Base-by-base conservation (phyloP, 1,140 invertebrate species). In the Nylanderia fulva region DNA sequence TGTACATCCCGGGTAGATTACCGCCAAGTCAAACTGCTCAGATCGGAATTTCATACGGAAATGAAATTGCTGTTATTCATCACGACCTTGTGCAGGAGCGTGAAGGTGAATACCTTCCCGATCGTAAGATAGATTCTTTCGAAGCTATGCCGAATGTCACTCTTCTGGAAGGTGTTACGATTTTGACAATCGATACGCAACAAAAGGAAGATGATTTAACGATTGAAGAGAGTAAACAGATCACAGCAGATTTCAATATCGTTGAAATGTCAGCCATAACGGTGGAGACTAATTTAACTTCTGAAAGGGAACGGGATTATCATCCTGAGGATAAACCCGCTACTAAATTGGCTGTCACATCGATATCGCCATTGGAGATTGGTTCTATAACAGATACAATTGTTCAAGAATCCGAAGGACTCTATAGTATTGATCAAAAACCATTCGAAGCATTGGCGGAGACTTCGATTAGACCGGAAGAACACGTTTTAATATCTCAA, bases 11-110 rank as follows among this genome's bases (percentile, higher is more conserved):
- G 8, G 93, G 91, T 42, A 94, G 92, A 90, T 87, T 96, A 75
- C 97, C 96, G 15, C 92, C 94, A 13, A 89, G 88, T 68, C 96
- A 97, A 93, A 95, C 94, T 89, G 97, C 96, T 45, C 94, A 95
- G 69, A 21, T 96, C 21, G 95, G 95, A 84, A 88, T 98, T 52
- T 95, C 96, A 21, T 94, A 95, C 21, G 96, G 95, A 86, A 89
- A 86, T n/a, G 96, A 97, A 92, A 95, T 96, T 77, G 91, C 97
- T 48, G 91, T 96, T 24, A 93, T 97, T 66, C 95, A 94, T 85
- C 95, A 97, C 90, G 95, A 96, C 83, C 89, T 96, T 6, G 87
- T 96, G 48, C 96, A 97, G 90, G 94, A 96, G 93, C 94, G 94
- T 84, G 97, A 97, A 95, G 95, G 95, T 52, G 88, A 94, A 56